These are phyloP conservation scores for Siniperca obscura DNA, from an alignment of 2,797 vertebrate genomes.

Conservation along the genomic window DNA sequence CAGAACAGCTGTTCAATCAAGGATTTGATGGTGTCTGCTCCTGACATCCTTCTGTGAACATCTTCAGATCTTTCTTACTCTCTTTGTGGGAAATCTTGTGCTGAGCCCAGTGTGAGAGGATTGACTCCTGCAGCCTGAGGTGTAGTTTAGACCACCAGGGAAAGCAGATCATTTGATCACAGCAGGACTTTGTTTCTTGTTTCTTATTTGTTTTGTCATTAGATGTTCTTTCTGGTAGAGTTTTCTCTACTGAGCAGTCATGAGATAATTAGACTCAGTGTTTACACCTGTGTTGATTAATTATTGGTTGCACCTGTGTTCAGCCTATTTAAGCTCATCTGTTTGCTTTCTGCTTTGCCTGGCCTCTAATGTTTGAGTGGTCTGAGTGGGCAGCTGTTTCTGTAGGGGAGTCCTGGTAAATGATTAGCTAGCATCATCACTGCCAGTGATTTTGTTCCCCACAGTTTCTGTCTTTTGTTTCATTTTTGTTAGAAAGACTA, in stretches of 20 bases:
- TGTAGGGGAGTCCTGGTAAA: not conserved
- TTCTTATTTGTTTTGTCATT: not conserved
- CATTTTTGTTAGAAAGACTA: not conserved
- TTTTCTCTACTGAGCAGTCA: constrained; percentile 10
- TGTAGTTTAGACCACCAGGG: constrained; percentile 9
- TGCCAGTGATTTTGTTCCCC: not conserved
- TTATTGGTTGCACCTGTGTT: constrained; percentile 37
- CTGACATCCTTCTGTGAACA: not conserved
- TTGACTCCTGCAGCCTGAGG: constrained; percentile 1
- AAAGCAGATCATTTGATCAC: not conserved
- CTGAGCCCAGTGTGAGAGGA: not conserved
- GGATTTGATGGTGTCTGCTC: not conserved
- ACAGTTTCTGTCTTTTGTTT: not conserved
- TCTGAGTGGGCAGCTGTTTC: constrained; percentile 27
- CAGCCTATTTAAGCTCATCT: constrained; percentile 11
- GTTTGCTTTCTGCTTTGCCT: constrained; percentile 28
- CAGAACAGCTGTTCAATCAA: constrained; percentile 5
- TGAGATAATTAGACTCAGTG: constrained; percentile 24
- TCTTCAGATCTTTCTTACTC: not conserved
- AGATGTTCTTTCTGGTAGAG: not conserved
- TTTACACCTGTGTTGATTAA: constrained; percentile 48
- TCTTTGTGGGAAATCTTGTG: constrained; percentile 2
- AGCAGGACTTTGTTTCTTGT: not conserved
- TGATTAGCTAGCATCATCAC: constrained; percentile 10
- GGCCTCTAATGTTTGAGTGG: constrained; percentile 21